These are phyloP conservation scores for Panagrolaimus sp. DNA, from an alignment of 1,140 invertebrate species.

Conservation along the genomic window DNA sequence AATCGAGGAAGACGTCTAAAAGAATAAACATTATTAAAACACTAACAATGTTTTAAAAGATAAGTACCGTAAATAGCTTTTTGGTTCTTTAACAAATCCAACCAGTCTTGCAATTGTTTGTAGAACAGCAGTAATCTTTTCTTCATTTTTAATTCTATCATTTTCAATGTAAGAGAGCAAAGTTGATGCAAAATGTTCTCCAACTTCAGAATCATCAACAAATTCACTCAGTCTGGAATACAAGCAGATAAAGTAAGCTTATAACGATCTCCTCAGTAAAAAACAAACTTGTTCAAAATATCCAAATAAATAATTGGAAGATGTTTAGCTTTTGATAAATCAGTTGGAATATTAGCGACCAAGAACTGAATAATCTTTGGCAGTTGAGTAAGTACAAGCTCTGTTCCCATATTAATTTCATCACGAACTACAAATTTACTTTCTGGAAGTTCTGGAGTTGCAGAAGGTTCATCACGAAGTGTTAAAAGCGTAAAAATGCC, in stretches of 20 bases:
- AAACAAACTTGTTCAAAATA: conserved; percentile 23
- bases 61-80: conserved; percentile 9
- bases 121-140: conserved; percentile 16
- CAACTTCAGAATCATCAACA: conserved; percentile 9
- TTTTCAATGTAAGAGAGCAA: conserved; percentile 23
- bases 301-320: conserved; percentile 9
- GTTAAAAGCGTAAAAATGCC: not conserved
- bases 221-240: conserved; percentile 21
- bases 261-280: not conserved
- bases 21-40: too few relatives aligned
- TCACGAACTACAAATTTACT: not conserved
- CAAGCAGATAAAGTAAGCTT: too few relatives aligned
- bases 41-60: too few relatives aligned
- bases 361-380: conserved; percentile 21
- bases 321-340: not conserved
- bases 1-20: conserved; percentile 14
- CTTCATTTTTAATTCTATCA: conserved; percentile 15
- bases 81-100: conserved; percentile 18
- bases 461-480: not conserved
- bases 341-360: conserved; percentile 15
- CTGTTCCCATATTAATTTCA: not conserved
- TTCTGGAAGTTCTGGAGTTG: not conserved
- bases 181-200: conserved; percentile 21
- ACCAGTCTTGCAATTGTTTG: conserved; percentile 5
- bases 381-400: not conserved